Evolutionary conservation across 2,888 invertebrate genomes (phyloP).

Genomic region (Ormyrus labotus): DNA sequence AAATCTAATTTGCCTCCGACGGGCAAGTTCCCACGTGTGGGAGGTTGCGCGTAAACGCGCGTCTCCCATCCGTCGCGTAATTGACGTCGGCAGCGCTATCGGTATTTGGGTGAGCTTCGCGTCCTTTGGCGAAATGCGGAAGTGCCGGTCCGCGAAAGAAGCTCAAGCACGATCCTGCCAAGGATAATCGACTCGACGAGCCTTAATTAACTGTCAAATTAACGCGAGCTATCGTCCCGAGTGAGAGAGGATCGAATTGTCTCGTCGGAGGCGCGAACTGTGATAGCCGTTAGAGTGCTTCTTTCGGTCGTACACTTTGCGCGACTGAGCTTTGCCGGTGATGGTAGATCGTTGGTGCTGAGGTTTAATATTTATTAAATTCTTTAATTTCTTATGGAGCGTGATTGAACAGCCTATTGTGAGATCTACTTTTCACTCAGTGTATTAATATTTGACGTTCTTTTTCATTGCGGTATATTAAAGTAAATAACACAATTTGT

Average conservation of each 20-base stretch:
- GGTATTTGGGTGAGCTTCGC: neutral
- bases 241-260: neutral
- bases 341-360: neutral
- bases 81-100: too few species aligned
- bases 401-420: neutral
- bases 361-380: neutral
- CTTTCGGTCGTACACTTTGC: neutral
- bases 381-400: neutral
- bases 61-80: too few species aligned
- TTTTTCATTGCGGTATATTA: too few species aligned
- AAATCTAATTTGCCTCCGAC: too few species aligned
- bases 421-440: too few species aligned
- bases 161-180: neutral
- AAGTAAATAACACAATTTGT: too few species aligned
- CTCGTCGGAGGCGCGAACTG: neutral
- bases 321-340: too few species aligned
- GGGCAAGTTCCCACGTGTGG: too few species aligned
- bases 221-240: constrained; percentile 64
- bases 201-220: constrained; percentile 68
- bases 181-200: constrained; percentile 63
- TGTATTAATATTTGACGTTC: too few species aligned
- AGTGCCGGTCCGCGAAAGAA: neutral
- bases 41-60: too few species aligned
- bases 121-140: neutral
- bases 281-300: neutral